Evolutionary conservation across 2,797 vertebrate species (phyloP), one percentile per base, ranked within the genome.

Genomic region (Siniperca obscura): DNA sequence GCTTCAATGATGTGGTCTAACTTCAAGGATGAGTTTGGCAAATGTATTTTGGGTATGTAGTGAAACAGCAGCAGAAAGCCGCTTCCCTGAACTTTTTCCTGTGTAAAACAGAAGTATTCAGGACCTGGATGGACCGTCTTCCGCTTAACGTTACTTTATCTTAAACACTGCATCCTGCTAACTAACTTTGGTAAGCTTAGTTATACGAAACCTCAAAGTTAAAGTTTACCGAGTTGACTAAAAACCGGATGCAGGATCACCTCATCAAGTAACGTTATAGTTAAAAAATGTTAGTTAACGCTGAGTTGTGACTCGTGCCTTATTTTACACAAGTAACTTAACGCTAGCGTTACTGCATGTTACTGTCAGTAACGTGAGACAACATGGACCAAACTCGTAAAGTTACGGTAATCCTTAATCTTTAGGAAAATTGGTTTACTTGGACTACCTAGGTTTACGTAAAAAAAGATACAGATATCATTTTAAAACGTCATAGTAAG

Each of bases 321-420:
- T 30, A 30, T 30, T 30, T 30, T 30, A 30, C 30, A 30, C 30
- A 30, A 57, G 13, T 14, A 16, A 57, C 6, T 6, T 3, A 19
- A 61, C 14, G 19, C 13, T 12, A 30, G 34, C 13, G 17, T 40
- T 42, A 40, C 14, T n/a, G 3, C 38, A n/a, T 3, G 61, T 30
- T 68, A 52, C 25, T 27, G 2, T 3, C 9, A 34, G 48, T 36
- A 10, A 56, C 9, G 48, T 4, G 22, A 19, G 2, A 25, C 40
- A 46, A 53, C 48, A 12, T 46, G 14, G 22, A 40, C 57, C 13
- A 34, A 60, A 53, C 70, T 73, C 46, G 0, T 55, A 4, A 46
- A 46, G 19, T 17, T 36, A 6, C 1, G 19, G 0, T 8, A 25
- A 14, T 44, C 1, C 19, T 34, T 7, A 2, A 13, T 13, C 0